phyloP scores from a whole-genome alignment of 2,888 invertebrate genomes.

The Ectemnius continuus region DNA sequence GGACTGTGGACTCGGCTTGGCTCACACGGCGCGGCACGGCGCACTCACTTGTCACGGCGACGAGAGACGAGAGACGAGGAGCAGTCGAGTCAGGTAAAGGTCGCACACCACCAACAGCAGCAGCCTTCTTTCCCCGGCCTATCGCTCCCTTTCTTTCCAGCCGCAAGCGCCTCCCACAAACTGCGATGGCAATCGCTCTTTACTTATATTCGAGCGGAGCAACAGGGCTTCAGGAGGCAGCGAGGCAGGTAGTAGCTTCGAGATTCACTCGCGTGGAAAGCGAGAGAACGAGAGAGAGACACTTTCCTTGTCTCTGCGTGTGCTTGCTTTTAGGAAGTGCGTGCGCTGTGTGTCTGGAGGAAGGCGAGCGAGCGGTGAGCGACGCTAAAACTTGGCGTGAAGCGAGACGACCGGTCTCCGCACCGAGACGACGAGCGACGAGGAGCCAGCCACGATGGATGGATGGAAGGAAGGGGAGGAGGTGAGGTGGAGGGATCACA shows the following conservation, averaged over 20 bases:
- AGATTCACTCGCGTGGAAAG: too few species aligned
- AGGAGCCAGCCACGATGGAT: conserved; percentile 7
- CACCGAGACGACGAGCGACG: conserved; percentile 21
- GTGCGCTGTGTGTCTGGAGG: conserved; percentile 63
- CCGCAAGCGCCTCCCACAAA: not conserved
- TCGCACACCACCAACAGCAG: not conserved
- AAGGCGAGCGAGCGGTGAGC: conserved; percentile 57
- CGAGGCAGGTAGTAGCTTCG: too few species aligned
- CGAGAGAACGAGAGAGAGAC: too few species aligned
- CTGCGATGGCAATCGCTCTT: too few species aligned
- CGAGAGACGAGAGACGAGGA: not conserved
- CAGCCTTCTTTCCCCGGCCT: not conserved
- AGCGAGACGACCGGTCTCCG: conserved; percentile 5
- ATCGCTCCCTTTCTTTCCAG: not conserved
- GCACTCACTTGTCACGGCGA: conserved; percentile 4
- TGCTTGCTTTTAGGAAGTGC: too few species aligned
- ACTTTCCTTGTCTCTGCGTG: too few species aligned
- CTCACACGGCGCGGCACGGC: not conserved
- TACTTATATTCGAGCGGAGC: too few species aligned
- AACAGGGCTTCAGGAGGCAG: too few species aligned
- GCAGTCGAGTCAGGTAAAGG: not conserved
- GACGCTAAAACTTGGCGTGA: conserved; percentile 67
- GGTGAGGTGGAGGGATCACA: conserved; percentile 18
- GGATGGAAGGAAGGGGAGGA: too few species aligned
- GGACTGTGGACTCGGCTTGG: too few species aligned